phyloP scores from a whole-genome alignment of 2,113 vertebrate species.

The Oryzias woworae region DNA sequence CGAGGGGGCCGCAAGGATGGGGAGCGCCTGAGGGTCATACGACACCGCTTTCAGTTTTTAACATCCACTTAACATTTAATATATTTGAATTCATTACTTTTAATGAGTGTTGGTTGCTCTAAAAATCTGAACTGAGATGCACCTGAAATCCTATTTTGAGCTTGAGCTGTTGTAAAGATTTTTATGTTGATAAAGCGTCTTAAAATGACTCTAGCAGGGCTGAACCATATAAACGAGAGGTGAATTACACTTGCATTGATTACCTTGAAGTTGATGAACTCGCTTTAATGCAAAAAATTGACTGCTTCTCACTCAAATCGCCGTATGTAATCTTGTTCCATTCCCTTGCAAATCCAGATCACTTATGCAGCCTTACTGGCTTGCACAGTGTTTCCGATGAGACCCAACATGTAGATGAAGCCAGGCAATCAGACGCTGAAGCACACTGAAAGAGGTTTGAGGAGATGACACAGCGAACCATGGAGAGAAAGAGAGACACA shows the following conservation, averaged over 20 bases:
- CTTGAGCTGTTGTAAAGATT: slow-evolving; percentile 3
- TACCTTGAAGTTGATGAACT: slow-evolving; percentile 14
- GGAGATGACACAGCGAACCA: slow-evolving; percentile 19
- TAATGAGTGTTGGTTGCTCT: not conserved
- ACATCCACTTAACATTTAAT: too few species aligned
- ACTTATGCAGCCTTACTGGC: slow-evolving; percentile 1
- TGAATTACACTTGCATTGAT: slow-evolving; percentile 1
- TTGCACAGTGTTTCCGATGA: not conserved
- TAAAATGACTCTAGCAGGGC: slow-evolving; percentile 17
- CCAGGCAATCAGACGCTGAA: slow-evolving; percentile 19
- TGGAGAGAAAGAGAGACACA: slow-evolving; percentile 28
- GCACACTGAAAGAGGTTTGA: slow-evolving; percentile 17
- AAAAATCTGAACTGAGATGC: slow-evolving; percentile 9
- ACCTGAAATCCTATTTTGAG: slow-evolving; percentile 13
- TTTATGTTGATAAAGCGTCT: not conserved
- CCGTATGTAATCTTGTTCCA: not conserved
- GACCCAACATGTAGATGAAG: not conserved
- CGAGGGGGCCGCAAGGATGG: too few species aligned
- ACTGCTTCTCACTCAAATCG: not conserved
- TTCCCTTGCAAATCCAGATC: slow-evolving; percentile 6
- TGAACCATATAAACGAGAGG: slow-evolving; percentile 7
- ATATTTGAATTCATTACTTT: not conserved
- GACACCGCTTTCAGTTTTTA: too few species aligned
- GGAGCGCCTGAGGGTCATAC: too few species aligned
- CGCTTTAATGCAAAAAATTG: slow-evolving; percentile 4